Base-by-base conservation (phyloP, 1,140 invertebrate genomes). In the Plutomurus gul region DNA sequence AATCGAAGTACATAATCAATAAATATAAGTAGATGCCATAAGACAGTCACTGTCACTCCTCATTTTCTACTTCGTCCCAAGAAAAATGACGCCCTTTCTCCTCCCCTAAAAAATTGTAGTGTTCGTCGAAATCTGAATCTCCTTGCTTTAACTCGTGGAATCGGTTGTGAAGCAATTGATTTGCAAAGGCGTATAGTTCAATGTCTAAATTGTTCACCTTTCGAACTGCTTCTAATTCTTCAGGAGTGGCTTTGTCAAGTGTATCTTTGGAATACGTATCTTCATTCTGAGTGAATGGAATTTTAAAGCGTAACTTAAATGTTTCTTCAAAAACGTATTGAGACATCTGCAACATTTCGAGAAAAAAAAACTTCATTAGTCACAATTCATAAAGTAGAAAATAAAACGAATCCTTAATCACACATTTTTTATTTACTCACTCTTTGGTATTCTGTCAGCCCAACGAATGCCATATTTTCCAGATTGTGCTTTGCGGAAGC, bases 251-350 rank as follows among this genome's bases (percentile, higher is more conserved):
- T 51, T 91, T 92, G 18, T 90, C 90, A 84, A 95, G 89, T 65
- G 92, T 94, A 60, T 90, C 89, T 84, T 91, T 93, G 20, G 94
- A 94, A 71, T 94, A 89, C 0, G 95, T 96, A 77, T 94, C 91
- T 87, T 97, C 96, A 85, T 95, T 93, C 86, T 96, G 95, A 82
- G 93, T 92, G 86, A 97, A 96, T 27, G 93, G 92, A 82, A 94
- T 91, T 49, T 92, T 91, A 87, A 97, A 98, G 84, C 93, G 90
- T 84, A 99, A 89, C 86, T 95, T 93, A 87, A 99, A 99, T n/a
- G 95, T 97, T 87, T 96, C 92, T 86, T 99, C 97, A 87, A 99
- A 99, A 43, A 99, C 92, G 85, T 96, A 96, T 87, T 99, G 97
- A 33, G 95, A 95, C 79, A 95, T 93, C 90, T 93, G 85, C 6